Evolutionary conservation across 2,888 invertebrate species (phyloP), one percentile per base, ranked within the genome.

Genomic region (Patella caerulea): DNA sequence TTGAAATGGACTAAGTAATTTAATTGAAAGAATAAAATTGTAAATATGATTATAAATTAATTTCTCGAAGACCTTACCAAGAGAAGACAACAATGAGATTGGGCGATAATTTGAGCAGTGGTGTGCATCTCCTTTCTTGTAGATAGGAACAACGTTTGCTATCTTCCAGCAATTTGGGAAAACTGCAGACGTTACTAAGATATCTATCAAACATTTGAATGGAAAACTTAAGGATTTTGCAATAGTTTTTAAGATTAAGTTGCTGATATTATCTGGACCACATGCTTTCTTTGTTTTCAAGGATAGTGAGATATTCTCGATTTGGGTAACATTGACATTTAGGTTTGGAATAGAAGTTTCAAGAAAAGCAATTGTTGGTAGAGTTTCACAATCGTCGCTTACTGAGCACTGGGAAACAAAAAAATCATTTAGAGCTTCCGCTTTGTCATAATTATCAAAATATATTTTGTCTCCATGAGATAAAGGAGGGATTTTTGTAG

Each of bases 71-170:
- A 65, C 65, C 17, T 65, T 65, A n/a, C 65, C 65, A 19, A 65
- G 65, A n/a, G 65, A 65, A n/a, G 19, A 19, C 24, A 65, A 11
- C 24, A 65, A 65, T 2, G 65, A 65, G n/a, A 65, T 65, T 65
- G 65, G 65, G n/a, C 65, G n/a, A 65, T 65, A 65, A 65, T 65
- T 65, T 11, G 65, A 65, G n/a, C 65, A 65, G 4, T 19, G n/a
- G 24, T 24, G n/a, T 17, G 65, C 19, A 19, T 65, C n/a, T n/a
- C 12, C 65, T n/a, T n/a, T n/a, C 17, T 65, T 65, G n/a, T 19
- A 65, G n/a, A 65, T 12, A 19, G 65, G 65, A 14, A 65, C 65
- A 19, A 65, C 14, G 65, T 65, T 65, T 24, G 65, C 65, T 19
- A n/a, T 19, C 24, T 65, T 65, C 65, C 65, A 65, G n/a, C n/a